Base-by-base conservation (phyloP, 2,888 invertebrate species). In the Trileptium ribeirensis region DNA sequence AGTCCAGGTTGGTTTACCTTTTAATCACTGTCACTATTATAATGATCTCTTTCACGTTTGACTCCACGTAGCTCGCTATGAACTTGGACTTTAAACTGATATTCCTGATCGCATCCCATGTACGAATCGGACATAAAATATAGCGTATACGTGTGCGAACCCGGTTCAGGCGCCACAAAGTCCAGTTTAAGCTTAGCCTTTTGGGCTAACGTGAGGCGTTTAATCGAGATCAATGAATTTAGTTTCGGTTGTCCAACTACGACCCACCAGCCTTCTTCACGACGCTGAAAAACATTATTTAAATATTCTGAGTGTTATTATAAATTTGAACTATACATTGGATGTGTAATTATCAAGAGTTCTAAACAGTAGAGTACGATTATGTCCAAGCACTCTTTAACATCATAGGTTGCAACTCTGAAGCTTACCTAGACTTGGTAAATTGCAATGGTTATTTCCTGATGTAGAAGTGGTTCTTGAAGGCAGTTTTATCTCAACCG, bases 51-150 rank as follows among this genome's bases (percentile, higher is more conserved):
- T 31, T 40, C 36, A n/a, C 80, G 74, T 78, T 80, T 80, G 1
- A n/a, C 51, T n/a, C 80, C 80, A 1, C 80, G 74, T 2, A 74
- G 40, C 40, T 37, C 67, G 8, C n/a, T 3, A 40, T 85, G 84
- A 29, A 90, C 89, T 81, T 89, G 87, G 79, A 90, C 85, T 37
- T 84, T 85, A 84, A 99, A 95, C 90, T 94, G 94, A 90, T 99
- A 99, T 90, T 99, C 99, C 90, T 99, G 99, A 91, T 99, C 99
- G 87, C 98, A 99, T 8, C 99, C 99, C 88, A 99, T 92, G 90
- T 99, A 99, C 0, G 97, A 94, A 90, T 99, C 99, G 86, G 96
- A 97, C 97, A 99, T 99, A 90, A 95, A 99, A 91, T 96, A 99
- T 79, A 99, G 90, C 0, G 95, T 95, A 90, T 97, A 98, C 24